These are phyloP conservation scores for Papilio gigon DNA, from an alignment of 2,888 invertebrate species.

Conservation along the genomic window DNA sequence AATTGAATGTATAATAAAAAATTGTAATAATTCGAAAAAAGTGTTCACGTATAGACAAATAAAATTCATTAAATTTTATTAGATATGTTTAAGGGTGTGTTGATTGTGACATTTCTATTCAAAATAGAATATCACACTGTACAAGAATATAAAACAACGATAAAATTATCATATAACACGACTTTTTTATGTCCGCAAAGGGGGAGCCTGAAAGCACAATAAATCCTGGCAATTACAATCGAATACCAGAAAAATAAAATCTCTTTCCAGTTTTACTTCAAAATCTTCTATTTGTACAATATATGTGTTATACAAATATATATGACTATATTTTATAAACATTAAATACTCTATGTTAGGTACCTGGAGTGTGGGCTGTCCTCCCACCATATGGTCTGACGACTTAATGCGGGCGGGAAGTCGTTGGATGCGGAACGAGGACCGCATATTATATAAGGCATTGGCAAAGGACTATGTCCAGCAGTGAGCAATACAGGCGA, in stretches of 20 bases:
- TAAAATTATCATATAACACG: conserved; percentile 34
- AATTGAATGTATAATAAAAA: not conserved
- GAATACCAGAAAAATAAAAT: conserved; percentile 12
- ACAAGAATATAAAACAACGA: conserved; percentile 24
- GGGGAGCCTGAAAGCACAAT: conserved; percentile 11
- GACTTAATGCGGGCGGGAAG: too few relatives aligned
- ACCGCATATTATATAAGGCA: too few relatives aligned
- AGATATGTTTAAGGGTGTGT: not conserved
- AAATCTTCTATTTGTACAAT: not conserved
- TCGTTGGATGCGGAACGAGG: too few relatives aligned
- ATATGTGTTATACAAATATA: not conserved
- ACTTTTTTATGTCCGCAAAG: conserved; percentile 22
- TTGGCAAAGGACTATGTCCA: too few relatives aligned
- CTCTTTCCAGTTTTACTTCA: conserved; percentile 1
- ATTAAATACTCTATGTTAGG: too few relatives aligned
- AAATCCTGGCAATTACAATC: conserved; percentile 28
- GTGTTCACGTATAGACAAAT: not conserved
- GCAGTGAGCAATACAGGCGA: too few relatives aligned
- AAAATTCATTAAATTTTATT: conserved; percentile 23
- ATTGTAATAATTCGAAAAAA: not conserved
- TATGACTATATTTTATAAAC: not conserved
- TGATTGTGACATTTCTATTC: conserved; percentile 20
- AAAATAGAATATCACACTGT: conserved; percentile 16
- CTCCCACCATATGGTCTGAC: too few relatives aligned
- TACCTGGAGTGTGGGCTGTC: too few relatives aligned